phyloP scores from a whole-genome alignment of 2,888 invertebrate genomes.

The Agrotis segetum region DNA sequence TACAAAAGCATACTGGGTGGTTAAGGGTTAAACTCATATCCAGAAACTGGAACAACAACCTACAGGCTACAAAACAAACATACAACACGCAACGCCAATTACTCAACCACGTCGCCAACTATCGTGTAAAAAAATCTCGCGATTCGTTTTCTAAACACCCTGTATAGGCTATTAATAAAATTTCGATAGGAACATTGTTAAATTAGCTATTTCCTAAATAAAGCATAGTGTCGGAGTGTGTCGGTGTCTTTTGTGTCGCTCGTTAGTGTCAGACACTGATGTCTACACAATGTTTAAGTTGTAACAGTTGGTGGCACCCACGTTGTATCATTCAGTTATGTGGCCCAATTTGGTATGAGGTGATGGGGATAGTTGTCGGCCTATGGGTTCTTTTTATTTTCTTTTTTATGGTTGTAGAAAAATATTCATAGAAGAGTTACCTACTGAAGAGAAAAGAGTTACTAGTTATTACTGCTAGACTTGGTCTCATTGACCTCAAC shows the following conservation, averaged over 20 bases:
- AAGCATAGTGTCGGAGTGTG: slow-evolving; percentile 18
- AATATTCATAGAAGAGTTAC: too few species aligned
- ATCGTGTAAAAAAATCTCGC: too few species aligned
- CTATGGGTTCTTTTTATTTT: background rate
- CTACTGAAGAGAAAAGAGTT: too few species aligned
- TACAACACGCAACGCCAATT: too few species aligned
- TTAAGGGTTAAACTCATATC: too few species aligned
- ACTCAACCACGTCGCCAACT: too few species aligned
- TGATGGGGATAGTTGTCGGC: slow-evolving; percentile 3
- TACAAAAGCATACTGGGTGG: too few species aligned
- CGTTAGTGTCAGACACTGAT: slow-evolving; percentile 65
- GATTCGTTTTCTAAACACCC: background rate
- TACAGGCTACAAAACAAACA: too few species aligned
- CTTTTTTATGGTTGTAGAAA: too few species aligned
- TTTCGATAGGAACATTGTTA: slow-evolving; percentile 19
- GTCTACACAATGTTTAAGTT: slow-evolving; percentile 64
- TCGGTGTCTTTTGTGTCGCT: slow-evolving; percentile 55
- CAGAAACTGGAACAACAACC: too few species aligned
- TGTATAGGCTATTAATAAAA: background rate
- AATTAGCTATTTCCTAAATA: slow-evolving; percentile 38
- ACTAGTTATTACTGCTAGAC: too few species aligned
- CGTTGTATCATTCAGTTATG: slow-evolving; percentile 47
- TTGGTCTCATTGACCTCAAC: too few species aligned
- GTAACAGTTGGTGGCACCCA: slow-evolving; percentile 59
- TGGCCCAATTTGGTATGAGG: slow-evolving; percentile 40